Percentiles rank a stretch among this genome's conserved stretches.
Conservation (phyloP, 2,888 invertebrate species). For the Metallyticus violacea region DNA sequence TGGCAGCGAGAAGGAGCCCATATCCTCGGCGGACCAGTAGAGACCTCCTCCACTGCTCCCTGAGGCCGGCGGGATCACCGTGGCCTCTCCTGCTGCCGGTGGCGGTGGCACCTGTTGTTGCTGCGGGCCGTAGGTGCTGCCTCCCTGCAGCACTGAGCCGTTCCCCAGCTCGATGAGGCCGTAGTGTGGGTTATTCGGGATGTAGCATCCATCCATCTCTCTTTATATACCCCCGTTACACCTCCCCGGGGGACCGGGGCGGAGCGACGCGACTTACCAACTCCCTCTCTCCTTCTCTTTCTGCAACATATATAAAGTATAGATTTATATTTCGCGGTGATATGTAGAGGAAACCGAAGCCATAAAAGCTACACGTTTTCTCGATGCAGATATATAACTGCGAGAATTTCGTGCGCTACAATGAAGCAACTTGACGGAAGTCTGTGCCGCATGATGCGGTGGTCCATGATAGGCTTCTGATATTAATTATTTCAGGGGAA, state of each 20-base stretch:
- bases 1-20: constrained; percentile 81
- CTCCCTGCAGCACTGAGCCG: constrained; percentile 3
- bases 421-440: not conserved
- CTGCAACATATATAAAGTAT: constrained; percentile 7
- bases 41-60: constrained; percentile 44
- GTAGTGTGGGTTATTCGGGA: constrained; percentile 38
- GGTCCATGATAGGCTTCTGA: constrained; percentile 1
- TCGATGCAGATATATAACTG: not conserved
- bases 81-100: not conserved
- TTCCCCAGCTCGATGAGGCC: constrained; percentile 30
- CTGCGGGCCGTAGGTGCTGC: not conserved
- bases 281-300: not conserved
- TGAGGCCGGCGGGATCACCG: constrained; percentile 13
- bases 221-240: not conserved
- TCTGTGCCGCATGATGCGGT: not conserved
- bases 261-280: not conserved
- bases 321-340: not conserved
- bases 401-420: not conserved
- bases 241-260: not conserved
- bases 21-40: constrained; percentile 71
- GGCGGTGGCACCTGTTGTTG: not conserved
- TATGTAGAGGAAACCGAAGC: not conserved
- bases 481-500: constrained; percentile 7
- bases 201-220: constrained; percentile 35
- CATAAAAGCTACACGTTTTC: not conserved